Evolutionary conservation across 2,888 invertebrate genomes (phyloP).

Genomic region (Drosophila borealis): DNA sequence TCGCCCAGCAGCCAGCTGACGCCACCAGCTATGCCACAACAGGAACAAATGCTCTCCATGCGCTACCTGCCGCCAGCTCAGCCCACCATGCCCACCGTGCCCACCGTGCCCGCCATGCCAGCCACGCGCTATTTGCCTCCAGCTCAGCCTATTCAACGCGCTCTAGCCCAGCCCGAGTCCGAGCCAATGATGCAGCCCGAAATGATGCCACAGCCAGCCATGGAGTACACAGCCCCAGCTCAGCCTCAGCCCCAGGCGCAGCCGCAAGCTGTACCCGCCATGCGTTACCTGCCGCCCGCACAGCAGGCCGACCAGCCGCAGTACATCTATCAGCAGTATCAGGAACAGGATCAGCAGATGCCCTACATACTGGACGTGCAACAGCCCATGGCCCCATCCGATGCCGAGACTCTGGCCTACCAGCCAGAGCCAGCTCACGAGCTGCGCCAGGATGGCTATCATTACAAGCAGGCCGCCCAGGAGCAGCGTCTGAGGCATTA

Average conservation of each 20-base stretch:
- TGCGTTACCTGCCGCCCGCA: slow-evolving; percentile 59
- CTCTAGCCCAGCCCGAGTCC: slow-evolving; percentile 20
- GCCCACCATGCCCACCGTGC: slow-evolving; percentile 31
- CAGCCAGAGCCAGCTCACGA: slow-evolving; percentile 69
- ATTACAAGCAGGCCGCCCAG: slow-evolving; percentile 66
- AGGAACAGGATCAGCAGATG: slow-evolving; percentile 55
- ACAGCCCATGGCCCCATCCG: slow-evolving; percentile 68
- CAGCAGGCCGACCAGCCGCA: slow-evolving; percentile 40
- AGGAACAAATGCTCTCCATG: slow-evolving; percentile 44
- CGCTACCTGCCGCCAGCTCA: slow-evolving; percentile 62
- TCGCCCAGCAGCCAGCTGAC: slow-evolving; percentile 65
- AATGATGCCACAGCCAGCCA: slow-evolving; percentile 23
- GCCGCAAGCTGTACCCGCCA: slow-evolving; percentile 31
- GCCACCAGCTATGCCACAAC: slow-evolving; percentile 54
- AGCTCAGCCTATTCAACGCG: slow-evolving; percentile 10
- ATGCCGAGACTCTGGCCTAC: slow-evolving; percentile 50
- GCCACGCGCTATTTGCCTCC: slow-evolving; percentile 66
- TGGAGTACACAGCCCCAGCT: slow-evolving; percentile 37
- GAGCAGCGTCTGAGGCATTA: slow-evolving; percentile 66
- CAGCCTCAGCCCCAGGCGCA: slow-evolving; percentile 12
- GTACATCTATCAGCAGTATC: slow-evolving; percentile 68
- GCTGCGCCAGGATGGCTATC: slow-evolving; percentile 71
- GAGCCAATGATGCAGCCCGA: slow-evolving; percentile 2
- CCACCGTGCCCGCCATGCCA: slow-evolving; percentile 44
- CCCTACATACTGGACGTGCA: slow-evolving; percentile 64